Evolutionary conservation across 2,797 vertebrate species (phyloP), one percentile per base, ranked within the genome.

Genomic region (Vespertilio murinus): DNA sequence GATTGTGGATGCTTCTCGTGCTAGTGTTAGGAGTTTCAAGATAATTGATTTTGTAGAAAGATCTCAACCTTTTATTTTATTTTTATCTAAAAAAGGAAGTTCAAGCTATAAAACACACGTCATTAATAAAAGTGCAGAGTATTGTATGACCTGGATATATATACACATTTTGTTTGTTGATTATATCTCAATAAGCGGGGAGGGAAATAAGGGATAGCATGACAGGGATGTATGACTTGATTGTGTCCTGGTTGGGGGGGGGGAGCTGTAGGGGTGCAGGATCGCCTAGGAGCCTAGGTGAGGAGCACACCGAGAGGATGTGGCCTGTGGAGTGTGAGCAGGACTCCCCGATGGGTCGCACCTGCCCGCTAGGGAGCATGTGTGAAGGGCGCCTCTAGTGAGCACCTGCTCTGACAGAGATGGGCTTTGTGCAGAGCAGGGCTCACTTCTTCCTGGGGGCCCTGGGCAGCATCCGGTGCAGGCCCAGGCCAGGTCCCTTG

Each of bases 141-240:
- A 52, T 33, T 40, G 3, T 69, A 3, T 33, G 4, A 65, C n/a
- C 64, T 47, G n/a, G 45, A 45, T 33, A 28, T 45, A 30, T 54
- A 54, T 25, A 71, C 4, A 28, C 23, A 30, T 65, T 42, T 10
- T 65, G 25, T 84, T 85, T 49, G 38, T 38, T 4, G 2, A 1
- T 93, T 22, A 30, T 16, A 69, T 42, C 40, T 70, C 40, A 22
- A 1, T 61, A 65, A 83, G 20, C 54, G 42, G 17, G 12, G 5
- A 16, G 2, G 9, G 8, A 38, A 4, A 23, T 25, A 16, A 38
- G 25, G 18, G 78, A 17, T 33, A 12, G 8, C 17, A 2, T 10
- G 20, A 59, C 35, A 25, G 6, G 8, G 6, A 7, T 3, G 6
- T 3, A 1, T 9, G 8, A 12, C 14, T 0, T 6, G 11, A 30